Evolutionary conservation across 2,888 invertebrate genomes (phyloP).

Genomic region (Trissonchulus latispiculum): DNA sequence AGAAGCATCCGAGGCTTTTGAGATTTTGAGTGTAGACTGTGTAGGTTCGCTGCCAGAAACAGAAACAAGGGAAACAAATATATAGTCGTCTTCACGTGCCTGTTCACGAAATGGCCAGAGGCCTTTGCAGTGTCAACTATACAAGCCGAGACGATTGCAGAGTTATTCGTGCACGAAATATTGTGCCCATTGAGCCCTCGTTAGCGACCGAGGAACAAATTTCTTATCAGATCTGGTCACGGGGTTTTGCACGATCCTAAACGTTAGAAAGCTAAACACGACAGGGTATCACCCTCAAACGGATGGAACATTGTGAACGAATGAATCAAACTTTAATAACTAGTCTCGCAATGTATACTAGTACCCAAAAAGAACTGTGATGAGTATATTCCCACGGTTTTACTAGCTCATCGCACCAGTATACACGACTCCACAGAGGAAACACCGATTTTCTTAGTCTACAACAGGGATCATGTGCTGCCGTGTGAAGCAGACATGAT

Average conservation of each 20-base stretch:
- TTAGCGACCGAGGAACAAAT: slow-evolving; percentile 28
- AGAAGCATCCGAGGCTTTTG: slow-evolving; percentile 26
- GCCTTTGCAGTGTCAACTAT: no score
- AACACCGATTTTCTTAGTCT: neutral
- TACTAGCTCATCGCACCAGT: slow-evolving; percentile 1
- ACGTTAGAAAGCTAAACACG: slow-evolving; percentile 21
- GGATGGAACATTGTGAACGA: slow-evolving; percentile 30
- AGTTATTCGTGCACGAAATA: no score
- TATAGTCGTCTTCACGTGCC: slow-evolving; percentile 26
- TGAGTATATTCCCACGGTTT: no score
- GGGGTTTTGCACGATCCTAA: slow-evolving; percentile 22
- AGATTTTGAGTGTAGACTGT: slow-evolving; percentile 28
- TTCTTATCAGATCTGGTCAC: slow-evolving; percentile 26
- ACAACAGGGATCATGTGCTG: neutral
- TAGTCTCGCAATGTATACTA: slow-evolving; percentile 29
- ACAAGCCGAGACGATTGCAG: no score
- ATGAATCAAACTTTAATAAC: slow-evolving; percentile 30
- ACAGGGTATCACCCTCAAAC: slow-evolving; percentile 22
- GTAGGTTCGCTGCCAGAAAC: slow-evolving; percentile 29
- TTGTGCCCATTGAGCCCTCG: slow-evolving; percentile 25
- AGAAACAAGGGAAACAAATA: slow-evolving; percentile 26
- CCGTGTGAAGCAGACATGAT: neutral
- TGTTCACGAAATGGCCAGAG: slow-evolving; percentile 27
- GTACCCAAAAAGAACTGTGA: no score
- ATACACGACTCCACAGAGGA: slow-evolving; percentile 4